phyloP scores from a whole-genome alignment of 2,888 invertebrate species.

The Elmis aenea region DNA sequence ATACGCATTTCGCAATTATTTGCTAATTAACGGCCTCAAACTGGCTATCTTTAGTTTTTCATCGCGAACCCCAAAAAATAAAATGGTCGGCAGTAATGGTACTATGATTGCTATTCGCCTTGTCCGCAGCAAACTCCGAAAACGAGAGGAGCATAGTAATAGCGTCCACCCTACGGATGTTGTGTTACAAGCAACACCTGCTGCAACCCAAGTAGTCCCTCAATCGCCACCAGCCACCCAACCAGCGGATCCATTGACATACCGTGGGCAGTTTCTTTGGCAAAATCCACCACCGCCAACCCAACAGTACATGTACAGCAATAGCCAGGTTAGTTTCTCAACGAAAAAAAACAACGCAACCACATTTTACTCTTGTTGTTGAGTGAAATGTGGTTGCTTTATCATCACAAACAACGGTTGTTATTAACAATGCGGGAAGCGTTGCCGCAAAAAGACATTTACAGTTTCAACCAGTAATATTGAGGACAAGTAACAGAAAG shows the following conservation, averaged over 20 bases:
- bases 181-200: slow-evolving; percentile 55
- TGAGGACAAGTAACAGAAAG: no score
- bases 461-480: slow-evolving; percentile 10
- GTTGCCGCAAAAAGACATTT: no score
- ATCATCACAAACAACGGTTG: no score
- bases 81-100: slow-evolving; percentile 80
- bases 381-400: no score
- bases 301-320: slow-evolving; percentile 66
- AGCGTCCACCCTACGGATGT: slow-evolving; percentile 65
- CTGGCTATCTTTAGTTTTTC: slow-evolving; percentile 44
- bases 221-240: slow-evolving; percentile 31
- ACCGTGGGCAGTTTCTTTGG: slow-evolving; percentile 71
- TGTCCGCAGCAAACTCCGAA: slow-evolving; percentile 86
- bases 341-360: no score
- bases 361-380: no score
- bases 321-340: slow-evolving; percentile 68
- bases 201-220: slow-evolving; percentile 34
- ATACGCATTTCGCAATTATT: no score
- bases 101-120: slow-evolving; percentile 84
- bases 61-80: slow-evolving; percentile 33
- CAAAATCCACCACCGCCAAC: slow-evolving; percentile 78
- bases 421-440: no score
- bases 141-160: slow-evolving; percentile 74
- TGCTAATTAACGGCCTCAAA: no score
- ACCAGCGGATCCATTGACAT: slow-evolving; percentile 53